These are phyloP conservation scores for Erebia palarica DNA, from an alignment of 2,888 invertebrate genomes.

Conservation along the genomic window DNA sequence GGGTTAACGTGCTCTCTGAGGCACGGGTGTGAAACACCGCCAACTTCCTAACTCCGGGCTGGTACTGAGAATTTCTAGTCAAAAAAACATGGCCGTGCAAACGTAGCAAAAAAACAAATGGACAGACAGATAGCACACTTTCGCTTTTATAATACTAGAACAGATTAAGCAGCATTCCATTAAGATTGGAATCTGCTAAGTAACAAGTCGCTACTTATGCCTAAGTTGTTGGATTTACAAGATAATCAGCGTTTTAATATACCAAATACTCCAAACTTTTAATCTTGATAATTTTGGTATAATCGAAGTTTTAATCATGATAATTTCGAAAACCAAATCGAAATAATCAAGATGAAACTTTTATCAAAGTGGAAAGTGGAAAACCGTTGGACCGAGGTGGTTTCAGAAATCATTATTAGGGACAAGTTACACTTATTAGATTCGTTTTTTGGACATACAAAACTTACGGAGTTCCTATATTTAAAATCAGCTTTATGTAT, in stretches of 20 bases:
- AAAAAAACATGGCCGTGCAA: no score
- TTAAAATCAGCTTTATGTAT: no score
- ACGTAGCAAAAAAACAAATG: no score
- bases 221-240: neutral
- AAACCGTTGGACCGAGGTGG: slow-evolving; percentile 6
- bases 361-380: slow-evolving; percentile 16
- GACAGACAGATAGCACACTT: no score
- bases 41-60: no score
- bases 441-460: no score
- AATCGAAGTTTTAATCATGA: slow-evolving; percentile 13
- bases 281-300: slow-evolving; percentile 3
- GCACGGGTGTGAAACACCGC: no score
- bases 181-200: neutral
- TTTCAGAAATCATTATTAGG: slow-evolving; percentile 22
- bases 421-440: no score
- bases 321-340: slow-evolving; percentile 7
- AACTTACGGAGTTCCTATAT: no score
- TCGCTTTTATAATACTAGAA: no score
- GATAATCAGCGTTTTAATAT: neutral
- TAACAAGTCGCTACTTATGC: neutral
- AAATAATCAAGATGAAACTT: slow-evolving; percentile 18
- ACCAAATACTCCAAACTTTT: slow-evolving; percentile 1
- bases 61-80: no score
- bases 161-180: neutral
- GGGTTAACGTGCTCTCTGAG: no score